Evolutionary conservation across 2,113 vertebrate genomes (phyloP).

Genomic region (Erythrolamprus reginae): DNA sequence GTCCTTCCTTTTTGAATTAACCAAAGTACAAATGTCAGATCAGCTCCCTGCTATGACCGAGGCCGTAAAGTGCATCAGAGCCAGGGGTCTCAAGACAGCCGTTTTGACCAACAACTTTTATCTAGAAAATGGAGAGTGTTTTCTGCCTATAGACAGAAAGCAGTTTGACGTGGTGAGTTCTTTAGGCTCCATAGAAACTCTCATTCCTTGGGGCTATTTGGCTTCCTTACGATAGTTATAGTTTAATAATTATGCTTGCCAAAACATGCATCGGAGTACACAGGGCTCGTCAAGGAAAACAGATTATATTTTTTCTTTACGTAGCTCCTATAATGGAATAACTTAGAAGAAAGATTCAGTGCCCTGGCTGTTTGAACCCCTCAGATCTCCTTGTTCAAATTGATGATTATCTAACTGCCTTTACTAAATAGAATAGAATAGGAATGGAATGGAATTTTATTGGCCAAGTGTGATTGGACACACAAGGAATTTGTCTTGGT

Average conservation of each 20-base stretch:
- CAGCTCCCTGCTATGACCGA: constrained; percentile 73
- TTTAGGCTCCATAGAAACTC: not conserved
- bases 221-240: not conserved
- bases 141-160: constrained; percentile 61
- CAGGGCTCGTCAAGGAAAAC: not conserved
- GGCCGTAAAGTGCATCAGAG: constrained; percentile 68
- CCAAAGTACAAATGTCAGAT: constrained; percentile 52
- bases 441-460: too few species aligned
- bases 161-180: constrained; percentile 78
- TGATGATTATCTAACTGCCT: not conserved
- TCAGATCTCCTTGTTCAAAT: not conserved
- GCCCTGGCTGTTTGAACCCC: not conserved
- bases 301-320: not conserved
- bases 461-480: too few species aligned
- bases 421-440: too few species aligned
- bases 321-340: not conserved
- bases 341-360: not conserved
- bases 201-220: not conserved
- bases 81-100: constrained; percentile 72
- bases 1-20: constrained; percentile 69
- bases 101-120: constrained; percentile 72
- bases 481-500: too few species aligned
- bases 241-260: not conserved
- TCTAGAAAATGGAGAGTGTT: constrained; percentile 53
- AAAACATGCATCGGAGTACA: too few species aligned